Evolutionary conservation across 2,888 invertebrate species (phyloP), one percentile per base, ranked within the genome.

Genomic region (Plebejus melissa): DNA sequence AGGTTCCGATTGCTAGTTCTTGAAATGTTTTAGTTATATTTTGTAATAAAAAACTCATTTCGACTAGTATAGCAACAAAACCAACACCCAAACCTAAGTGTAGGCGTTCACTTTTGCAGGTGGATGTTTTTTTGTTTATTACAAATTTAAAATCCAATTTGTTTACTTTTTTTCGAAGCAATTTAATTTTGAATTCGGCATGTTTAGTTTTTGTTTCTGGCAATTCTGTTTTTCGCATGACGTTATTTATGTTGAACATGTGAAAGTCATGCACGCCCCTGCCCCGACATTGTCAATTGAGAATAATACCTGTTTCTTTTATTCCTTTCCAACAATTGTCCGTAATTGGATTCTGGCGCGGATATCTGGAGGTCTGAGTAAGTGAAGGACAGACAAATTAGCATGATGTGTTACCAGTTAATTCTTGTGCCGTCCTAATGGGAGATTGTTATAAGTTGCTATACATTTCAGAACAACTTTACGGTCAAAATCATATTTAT

Each of bases 321-420:
- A 82, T 82, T 82, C 83, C 83, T 85, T 87, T 81, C 88, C 84
- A 83, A 88, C 88, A 86, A 90, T 92, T 92, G 93, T 93, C 93
- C 93, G 91, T 85, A 84, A 88, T 88, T 92, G 93, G 93, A 91
- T 90, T 84, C 85, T 90, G 87, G 88, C 89, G 86, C 93, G 92
- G 85, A 86, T 92, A 83, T 83, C 84, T 93, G 93, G 93, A 93
- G 93, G 93, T 89, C 84, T 93, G 83, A 93, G 93, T 93, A 93
- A 93, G 93, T 93, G 84, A 82, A 79, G 79, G 75, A 71, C 74
- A 32, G 78, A 77, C 74, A 76, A 75, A 74, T 79, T 80, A 82
- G 86, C 87, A 88, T 88, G 87, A 82, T 76, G 81, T 82, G 83
- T 79, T 79, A 69, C 54, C 70, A 78, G 75, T 75, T 77, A 74